Evolutionary conservation across 2,113 vertebrate species (phyloP).

Genomic region (Pelobates fuscus): DNA sequence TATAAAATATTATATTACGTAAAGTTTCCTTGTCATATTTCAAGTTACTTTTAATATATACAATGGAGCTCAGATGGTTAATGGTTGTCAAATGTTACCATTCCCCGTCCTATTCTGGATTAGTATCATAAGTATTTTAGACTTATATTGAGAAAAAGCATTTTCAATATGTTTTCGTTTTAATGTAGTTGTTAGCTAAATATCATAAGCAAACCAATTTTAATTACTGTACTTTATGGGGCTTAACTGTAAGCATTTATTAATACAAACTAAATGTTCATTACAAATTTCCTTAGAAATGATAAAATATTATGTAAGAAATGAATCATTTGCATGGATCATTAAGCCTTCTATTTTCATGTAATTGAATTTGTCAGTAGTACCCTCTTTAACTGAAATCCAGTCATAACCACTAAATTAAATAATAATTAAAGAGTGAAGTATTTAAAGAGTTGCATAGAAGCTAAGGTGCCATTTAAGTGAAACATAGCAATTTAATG

Average conservation of each 20-base stretch:
- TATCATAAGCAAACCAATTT: constrained; percentile 68
- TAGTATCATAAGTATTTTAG: too few species aligned
- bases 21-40: too few species aligned
- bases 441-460: constrained; percentile 81
- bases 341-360: constrained; percentile 92
- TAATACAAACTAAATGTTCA: constrained; percentile 78
- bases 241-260: constrained; percentile 77
- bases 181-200: constrained; percentile 66
- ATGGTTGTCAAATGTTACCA: too few species aligned
- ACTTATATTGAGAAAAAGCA: too few species aligned
- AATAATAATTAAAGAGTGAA: constrained; percentile 92
- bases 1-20: too few species aligned
- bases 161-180: too few species aligned
- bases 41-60: too few species aligned
- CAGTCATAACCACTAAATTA: constrained; percentile 88
- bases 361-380: constrained; percentile 98
- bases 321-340: constrained; percentile 93
- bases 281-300: constrained; percentile 86
- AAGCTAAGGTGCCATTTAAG: constrained; percentile 82
- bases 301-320: constrained; percentile 91
- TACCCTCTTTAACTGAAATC: constrained; percentile 89
- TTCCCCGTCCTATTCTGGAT: too few species aligned
- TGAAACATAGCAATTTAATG: constrained; percentile 84
- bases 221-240: constrained; percentile 76
- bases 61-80: too few species aligned